Evolutionary conservation across 2,888 invertebrate species (phyloP).

Genomic region (Quadroppia sp.): DNA sequence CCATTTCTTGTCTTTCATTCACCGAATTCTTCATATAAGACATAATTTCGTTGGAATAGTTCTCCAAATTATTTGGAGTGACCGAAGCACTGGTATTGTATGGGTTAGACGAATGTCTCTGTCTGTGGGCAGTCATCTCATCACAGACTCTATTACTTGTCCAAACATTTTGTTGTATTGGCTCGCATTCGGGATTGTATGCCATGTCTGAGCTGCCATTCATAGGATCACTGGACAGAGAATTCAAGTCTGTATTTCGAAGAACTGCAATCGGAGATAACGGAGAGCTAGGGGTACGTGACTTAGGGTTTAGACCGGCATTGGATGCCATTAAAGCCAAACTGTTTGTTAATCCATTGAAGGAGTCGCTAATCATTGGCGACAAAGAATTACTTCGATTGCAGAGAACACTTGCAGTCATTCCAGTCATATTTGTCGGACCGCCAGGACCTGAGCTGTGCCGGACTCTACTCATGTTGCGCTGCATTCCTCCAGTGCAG

Average conservation of each 20-base stretch:
- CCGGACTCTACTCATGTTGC: slow-evolving; percentile 46
- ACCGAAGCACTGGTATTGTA: slow-evolving; percentile 32
- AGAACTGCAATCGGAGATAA: slow-evolving; percentile 28
- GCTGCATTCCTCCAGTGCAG: slow-evolving; percentile 9
- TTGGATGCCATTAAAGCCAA: background rate
- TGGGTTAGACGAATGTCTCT: slow-evolving; percentile 44
- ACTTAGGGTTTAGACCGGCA: background rate
- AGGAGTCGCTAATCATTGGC: slow-evolving; percentile 41
- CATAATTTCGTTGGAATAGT: slow-evolving; percentile 24
- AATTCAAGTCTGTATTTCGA: background rate
- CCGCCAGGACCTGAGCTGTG: slow-evolving; percentile 49
- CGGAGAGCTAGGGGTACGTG: slow-evolving; percentile 22
- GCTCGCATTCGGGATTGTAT: slow-evolving; percentile 21
- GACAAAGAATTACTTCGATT: slow-evolving; percentile 43
- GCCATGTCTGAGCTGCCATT: slow-evolving; percentile 20
- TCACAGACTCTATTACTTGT: background rate
- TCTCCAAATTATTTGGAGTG: slow-evolving; percentile 1
- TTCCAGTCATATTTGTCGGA: slow-evolving; percentile 35
- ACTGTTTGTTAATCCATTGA: background rate
- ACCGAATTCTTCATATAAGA: slow-evolving; percentile 24
- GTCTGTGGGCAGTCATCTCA: slow-evolving; percentile 24
- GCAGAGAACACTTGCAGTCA: slow-evolving; percentile 8
- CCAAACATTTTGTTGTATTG: slow-evolving; percentile 15
- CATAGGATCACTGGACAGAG: background rate
- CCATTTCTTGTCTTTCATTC: background rate